Conservation (phyloP, 2,888 invertebrate species). For the Eustalomyia histrio region DNA sequence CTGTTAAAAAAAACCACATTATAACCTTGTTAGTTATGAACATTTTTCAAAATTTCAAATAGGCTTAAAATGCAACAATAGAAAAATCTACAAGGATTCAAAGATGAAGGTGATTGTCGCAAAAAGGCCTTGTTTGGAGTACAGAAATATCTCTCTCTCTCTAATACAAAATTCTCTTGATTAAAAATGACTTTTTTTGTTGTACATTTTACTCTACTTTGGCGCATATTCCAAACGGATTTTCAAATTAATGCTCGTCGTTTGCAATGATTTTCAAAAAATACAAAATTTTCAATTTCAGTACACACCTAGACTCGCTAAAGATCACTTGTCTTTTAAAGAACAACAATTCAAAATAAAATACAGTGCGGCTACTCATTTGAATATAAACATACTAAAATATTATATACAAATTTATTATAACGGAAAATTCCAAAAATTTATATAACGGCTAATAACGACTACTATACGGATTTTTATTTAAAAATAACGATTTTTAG, state of each 20-base stretch:
- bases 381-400: conserved; percentile 27
- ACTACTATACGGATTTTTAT: conserved; percentile 24
- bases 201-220: neutral
- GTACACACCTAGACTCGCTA: conserved; percentile 78
- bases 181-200: neutral
- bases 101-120: conserved; percentile 50
- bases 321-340: conserved; percentile 74
- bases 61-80: conserved; percentile 1
- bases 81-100: conserved; percentile 43
- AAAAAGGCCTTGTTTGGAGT: conserved; percentile 40
- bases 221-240: conserved; percentile 30
- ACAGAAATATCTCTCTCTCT: neutral
- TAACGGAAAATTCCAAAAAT: conserved; percentile 49
- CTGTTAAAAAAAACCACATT: neutral
- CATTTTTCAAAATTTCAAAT: neutral
- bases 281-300: conserved; percentile 67
- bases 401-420: conserved; percentile 21
- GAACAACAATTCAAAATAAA: conserved; percentile 26
- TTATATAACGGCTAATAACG: conserved; percentile 63
- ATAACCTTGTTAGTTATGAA: neutral
- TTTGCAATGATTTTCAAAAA: conserved; percentile 43
- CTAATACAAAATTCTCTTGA: conserved; percentile 11
- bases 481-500: conserved; percentile 10
- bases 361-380: conserved; percentile 54
- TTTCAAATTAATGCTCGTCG: conserved; percentile 24